These are phyloP conservation scores for Epinotia demarniana DNA, from an alignment of 2,888 invertebrate species.

Conservation along the genomic window DNA sequence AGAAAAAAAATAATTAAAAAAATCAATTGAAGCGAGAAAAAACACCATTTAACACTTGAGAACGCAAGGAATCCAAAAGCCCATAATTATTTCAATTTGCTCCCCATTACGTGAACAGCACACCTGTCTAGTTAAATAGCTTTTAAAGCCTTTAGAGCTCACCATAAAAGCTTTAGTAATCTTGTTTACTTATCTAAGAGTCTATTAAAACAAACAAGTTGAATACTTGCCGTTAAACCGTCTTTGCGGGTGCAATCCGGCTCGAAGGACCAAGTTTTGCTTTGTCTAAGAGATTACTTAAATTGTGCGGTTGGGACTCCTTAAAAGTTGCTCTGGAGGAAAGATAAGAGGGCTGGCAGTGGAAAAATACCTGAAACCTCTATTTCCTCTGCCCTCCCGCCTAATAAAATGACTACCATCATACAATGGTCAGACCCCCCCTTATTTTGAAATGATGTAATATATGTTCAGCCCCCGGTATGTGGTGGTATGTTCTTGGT, in stretches of 20 bases:
- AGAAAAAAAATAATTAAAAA: too few relatives aligned
- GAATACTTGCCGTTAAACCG: not conserved
- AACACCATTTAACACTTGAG: not conserved
- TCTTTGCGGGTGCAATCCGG: slow-evolving; percentile 15
- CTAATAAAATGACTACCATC: too few relatives aligned
- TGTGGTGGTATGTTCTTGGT: too few relatives aligned
- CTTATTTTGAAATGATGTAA: too few relatives aligned
- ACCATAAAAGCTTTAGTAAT: not conserved
- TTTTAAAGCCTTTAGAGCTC: slow-evolving; percentile 23
- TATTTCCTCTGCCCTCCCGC: too few relatives aligned
- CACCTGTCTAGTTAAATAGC: slow-evolving; percentile 14
- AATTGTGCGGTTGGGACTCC: not conserved
- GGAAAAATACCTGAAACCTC: not conserved
- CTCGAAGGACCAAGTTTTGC: slow-evolving; percentile 20
- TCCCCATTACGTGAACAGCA: not conserved
- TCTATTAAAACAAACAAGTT: slow-evolving; percentile 25
- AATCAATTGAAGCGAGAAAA: too few relatives aligned
- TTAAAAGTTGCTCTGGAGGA: not conserved
- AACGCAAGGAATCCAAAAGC: not conserved
- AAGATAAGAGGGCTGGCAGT: not conserved
- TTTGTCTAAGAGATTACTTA: slow-evolving; percentile 7
- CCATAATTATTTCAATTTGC: not conserved
- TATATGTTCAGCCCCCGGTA: too few relatives aligned
- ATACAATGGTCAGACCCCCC: too few relatives aligned
- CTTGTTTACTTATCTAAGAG: slow-evolving; percentile 17